A percentile compares a stretch with the other conserved stretches of the same genome.
These are phyloP conservation scores for Neolamprologus variostigma DNA, from an alignment of 2,113 vertebrate species.

Conservation along the genomic window DNA sequence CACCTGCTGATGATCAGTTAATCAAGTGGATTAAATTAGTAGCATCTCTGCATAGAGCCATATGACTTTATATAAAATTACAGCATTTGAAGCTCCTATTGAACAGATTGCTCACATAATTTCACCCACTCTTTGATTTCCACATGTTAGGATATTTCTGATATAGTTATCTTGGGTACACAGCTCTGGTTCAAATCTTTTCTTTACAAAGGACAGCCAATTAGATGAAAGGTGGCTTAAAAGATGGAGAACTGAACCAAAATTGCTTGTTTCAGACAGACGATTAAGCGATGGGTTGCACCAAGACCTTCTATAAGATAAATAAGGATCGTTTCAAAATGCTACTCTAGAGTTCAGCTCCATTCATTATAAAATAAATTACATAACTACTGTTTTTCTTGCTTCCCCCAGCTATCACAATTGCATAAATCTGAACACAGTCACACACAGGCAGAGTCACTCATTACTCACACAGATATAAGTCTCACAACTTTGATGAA, in stretches of 20 bases:
- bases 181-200: not conserved
- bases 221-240: not conserved
- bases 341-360: not conserved
- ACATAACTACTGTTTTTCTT: not conserved
- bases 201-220: not conserved
- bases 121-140: not conserved
- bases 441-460: not conserved
- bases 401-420: not conserved
- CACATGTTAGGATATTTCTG: not conserved
- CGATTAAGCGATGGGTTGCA: not conserved
- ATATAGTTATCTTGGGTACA: not conserved
- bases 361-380: not conserved
- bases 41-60: not conserved
- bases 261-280: not conserved
- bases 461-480: not conserved
- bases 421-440: not conserved
- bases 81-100: not conserved
- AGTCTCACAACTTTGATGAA: not conserved
- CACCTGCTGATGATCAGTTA: not conserved
- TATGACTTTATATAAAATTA: not conserved
- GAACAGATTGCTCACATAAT: not conserved
- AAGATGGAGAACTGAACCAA: not conserved
- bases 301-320: not conserved
- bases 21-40: not conserved
- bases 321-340: not conserved